Evolutionary conservation across 2,113 vertebrate species (phyloP).

Genomic region (Ochotona princeps): DNA sequence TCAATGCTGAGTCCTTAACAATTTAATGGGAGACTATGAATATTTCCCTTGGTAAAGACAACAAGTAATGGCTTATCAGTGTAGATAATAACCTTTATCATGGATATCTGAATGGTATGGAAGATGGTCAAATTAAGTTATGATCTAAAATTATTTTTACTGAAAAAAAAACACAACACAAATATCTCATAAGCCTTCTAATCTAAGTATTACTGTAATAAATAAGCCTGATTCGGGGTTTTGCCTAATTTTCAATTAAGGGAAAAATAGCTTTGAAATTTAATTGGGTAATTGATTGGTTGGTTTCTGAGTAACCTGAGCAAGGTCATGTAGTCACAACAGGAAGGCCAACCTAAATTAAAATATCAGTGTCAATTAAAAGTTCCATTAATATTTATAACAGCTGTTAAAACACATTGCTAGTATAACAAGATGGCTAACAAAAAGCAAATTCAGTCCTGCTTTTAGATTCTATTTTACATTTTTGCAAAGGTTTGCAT

Average conservation of each 20-base stretch:
- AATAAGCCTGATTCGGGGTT: not conserved
- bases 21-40: not conserved
- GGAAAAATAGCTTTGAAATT: not conserved
- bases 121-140: not conserved
- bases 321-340: not conserved
- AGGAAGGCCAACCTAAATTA: slow-evolving; percentile 37
- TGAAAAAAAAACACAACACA: not conserved
- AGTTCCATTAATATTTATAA: not conserved
- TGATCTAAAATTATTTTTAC: not conserved
- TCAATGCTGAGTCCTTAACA: not conserved
- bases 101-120: not conserved
- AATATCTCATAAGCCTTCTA: not conserved
- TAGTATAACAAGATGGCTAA: not conserved
- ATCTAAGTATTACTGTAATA: not conserved
- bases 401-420: not conserved
- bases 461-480: slow-evolving; percentile 25
- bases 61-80: not conserved
- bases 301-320: not conserved
- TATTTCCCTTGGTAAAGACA: not conserved
- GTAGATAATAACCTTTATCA: not conserved
- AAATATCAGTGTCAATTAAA: slow-evolving; percentile 35
- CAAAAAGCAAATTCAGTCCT: not conserved
- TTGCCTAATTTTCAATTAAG: not conserved
- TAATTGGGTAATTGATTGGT: not conserved
- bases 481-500: not conserved